A percentile compares a stretch with the other conserved stretches of the same genome.
phyloP scores from a whole-genome alignment of 2,797 vertebrate species.

The Pyrocephalus nanus region DNA sequence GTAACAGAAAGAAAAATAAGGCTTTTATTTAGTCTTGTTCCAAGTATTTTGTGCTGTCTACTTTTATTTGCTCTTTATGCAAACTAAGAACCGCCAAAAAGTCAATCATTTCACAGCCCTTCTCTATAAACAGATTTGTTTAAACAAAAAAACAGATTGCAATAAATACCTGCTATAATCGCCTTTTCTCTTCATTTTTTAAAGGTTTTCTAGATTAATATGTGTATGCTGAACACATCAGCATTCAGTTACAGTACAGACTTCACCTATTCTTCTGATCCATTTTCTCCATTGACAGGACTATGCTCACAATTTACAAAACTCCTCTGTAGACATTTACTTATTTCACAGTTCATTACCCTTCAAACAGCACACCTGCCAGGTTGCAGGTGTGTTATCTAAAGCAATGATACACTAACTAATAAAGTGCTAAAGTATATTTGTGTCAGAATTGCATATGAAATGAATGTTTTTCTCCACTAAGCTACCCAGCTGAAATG shows the following conservation, averaged over 20 bases:
- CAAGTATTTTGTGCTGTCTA: slow-evolving; percentile 69
- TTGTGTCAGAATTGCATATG: slow-evolving; percentile 27
- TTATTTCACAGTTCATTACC: slow-evolving; percentile 70
- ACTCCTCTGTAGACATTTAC: slow-evolving; percentile 66
- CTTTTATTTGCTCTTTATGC: slow-evolving; percentile 51
- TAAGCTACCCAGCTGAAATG: not conserved
- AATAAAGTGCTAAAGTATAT: slow-evolving; percentile 54
- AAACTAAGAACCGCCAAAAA: slow-evolving; percentile 53
- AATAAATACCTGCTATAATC: slow-evolving; percentile 34
- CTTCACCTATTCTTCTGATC: slow-evolving; percentile 60
- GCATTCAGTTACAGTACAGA: slow-evolving; percentile 39
- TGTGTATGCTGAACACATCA: not conserved
- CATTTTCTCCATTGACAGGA: slow-evolving; percentile 63
- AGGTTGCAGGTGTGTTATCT: slow-evolving; percentile 46
- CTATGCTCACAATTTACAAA: slow-evolving; percentile 56
- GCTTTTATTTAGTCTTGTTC: slow-evolving; percentile 64
- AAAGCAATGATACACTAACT: slow-evolving; percentile 43
- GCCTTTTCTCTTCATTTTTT: slow-evolving; percentile 47
- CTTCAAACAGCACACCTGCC: slow-evolving; percentile 56
- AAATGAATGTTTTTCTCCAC: slow-evolving; percentile 12
- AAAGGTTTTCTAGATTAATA: slow-evolving; percentile 60
- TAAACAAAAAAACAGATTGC: slow-evolving; percentile 17
- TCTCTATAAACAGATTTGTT: slow-evolving; percentile 38
- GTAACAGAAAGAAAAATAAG: slow-evolving; percentile 73
- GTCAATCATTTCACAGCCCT: slow-evolving; percentile 47